phyloP scores from a whole-genome alignment of 1,140 invertebrate species.

The Lepidotrigona ventralis region DNA sequence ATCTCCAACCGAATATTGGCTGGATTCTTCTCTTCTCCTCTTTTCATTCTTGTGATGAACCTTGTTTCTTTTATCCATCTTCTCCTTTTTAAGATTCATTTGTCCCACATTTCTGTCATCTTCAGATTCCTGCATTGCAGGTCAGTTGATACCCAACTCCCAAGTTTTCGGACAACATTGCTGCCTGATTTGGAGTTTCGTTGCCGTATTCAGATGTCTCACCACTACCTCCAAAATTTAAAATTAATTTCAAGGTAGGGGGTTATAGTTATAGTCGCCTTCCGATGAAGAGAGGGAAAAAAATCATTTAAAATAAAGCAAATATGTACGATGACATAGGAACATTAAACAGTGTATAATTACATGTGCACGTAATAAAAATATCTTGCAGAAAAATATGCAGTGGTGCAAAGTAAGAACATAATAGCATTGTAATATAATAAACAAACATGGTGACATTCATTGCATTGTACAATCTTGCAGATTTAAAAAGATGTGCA shows the following conservation, averaged over 20 bases:
- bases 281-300: slow-evolving; percentile 63
- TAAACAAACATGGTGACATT: slow-evolving; percentile 36
- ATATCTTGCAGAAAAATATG: slow-evolving; percentile 56
- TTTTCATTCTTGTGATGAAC: slow-evolving; percentile 88
- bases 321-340: not conserved
- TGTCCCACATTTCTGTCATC: slow-evolving; percentile 79
- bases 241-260: slow-evolving; percentile 86
- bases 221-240: slow-evolving; percentile 88
- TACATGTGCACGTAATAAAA: slow-evolving; percentile 64
- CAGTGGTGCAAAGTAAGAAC: slow-evolving; percentile 50
- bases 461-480: slow-evolving; percentile 24
- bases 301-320: not conserved
- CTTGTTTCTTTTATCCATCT: slow-evolving; percentile 87
- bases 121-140: slow-evolving; percentile 74
- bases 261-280: slow-evolving; percentile 80
- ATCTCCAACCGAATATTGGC: slow-evolving; percentile 78
- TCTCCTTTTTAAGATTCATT: slow-evolving; percentile 89
- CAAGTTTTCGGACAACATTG: slow-evolving; percentile 77
- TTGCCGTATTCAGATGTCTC: slow-evolving; percentile 86
- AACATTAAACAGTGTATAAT: slow-evolving; percentile 63
- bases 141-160: too few species aligned
- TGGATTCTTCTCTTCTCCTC: slow-evolving; percentile 81
- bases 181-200: slow-evolving; percentile 79
- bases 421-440: slow-evolving; percentile 30
- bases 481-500: slow-evolving; percentile 29